Percentiles rank a stretch among this genome's conserved stretches.
Conservation (phyloP, 1,140 invertebrate species). For the Drosophila willistoni region DNA sequence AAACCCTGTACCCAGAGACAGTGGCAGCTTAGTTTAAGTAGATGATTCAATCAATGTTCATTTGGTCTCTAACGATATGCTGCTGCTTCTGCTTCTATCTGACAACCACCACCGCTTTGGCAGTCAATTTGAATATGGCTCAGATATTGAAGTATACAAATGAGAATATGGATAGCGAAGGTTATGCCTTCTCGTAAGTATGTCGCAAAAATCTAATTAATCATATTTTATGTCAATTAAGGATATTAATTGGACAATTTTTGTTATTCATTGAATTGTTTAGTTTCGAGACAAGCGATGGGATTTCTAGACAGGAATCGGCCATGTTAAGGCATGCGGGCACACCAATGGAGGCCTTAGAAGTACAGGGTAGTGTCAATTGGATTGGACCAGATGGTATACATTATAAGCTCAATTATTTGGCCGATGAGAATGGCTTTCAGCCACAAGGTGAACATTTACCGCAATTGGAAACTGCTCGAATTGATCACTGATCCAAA, state of each 20-base stretch:
- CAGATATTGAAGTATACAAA: constrained; percentile 84
- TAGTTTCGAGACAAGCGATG: constrained; percentile 88
- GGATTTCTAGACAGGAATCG: constrained; percentile 86
- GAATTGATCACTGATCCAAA: constrained; percentile 82
- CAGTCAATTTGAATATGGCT: constrained; percentile 62
- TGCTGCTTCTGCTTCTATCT: constrained; percentile 14
- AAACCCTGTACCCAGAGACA: constrained; percentile 31
- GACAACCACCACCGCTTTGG: not conserved
- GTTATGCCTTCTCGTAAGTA: constrained; percentile 83
- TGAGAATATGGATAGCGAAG: constrained; percentile 78
- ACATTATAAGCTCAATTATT: constrained; percentile 86
- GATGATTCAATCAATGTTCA: constrained; percentile 37
- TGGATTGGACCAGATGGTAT: constrained; percentile 88
- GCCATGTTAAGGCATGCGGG: constrained; percentile 85
- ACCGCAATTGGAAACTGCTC: constrained; percentile 87
- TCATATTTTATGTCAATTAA: not conserved
- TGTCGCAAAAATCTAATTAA: constrained; percentile 16
- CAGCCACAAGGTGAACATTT: constrained; percentile 86
- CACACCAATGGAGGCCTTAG: constrained; percentile 83
- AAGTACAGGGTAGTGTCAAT: constrained; percentile 87
- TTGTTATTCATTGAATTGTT: not conserved
- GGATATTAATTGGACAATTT: constrained; percentile 7
- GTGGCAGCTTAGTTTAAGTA: constrained; percentile 25
- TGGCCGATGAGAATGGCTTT: constrained; percentile 90
- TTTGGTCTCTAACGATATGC: constrained; percentile 23